Evolutionary conservation across 2,888 invertebrate genomes (phyloP), one percentile per base, ranked within the genome.

Genomic region (Sinodicranocentrus sp.): DNA sequence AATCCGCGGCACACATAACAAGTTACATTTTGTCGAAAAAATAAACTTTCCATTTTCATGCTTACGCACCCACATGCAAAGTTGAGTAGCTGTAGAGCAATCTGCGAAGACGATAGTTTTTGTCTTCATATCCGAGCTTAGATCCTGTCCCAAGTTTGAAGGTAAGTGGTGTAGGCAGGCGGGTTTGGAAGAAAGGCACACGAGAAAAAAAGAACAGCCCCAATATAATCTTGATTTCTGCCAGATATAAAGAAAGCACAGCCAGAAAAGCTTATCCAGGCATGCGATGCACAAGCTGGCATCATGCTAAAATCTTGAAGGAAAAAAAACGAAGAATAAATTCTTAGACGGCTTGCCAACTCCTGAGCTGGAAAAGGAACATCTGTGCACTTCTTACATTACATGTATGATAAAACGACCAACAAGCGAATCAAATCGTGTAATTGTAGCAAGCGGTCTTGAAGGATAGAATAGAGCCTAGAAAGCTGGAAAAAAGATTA

Each of bases 231-330:
- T 26, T 26, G 26, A 26, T 59, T 48, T 26, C 26, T 59, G 59
- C 15, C 59, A 59, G 19, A 59, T 59, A 59, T 25, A 59, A 5
- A 59, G 26, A 59, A n/a, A 8, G 15, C 15, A 59, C 6, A 59
- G 59, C 25, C n/a, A 59, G 26, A 3, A 25, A 59, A 59, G 21
- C 26, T 59, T 26, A 59, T 25, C 59, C 59, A 59, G 59, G 59
- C 59, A 59, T 59, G 17, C 21, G 10, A 59, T 59, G 59, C 26
- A 59, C 59, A 59, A 59, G 25, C 59, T 59, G 59, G 59, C 21
- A 26, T 3, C 2, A 3, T 26, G 26, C 59, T 59, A 2, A 48
- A 39, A 48, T 48, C 48, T 48, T 48, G 48, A 3, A 48, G 10
- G n/a, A 15, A n/a, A 48, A 48, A n/a, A 48, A 48, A 48, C 13